Conservation (phyloP, 2,888 invertebrate species). For the Epistrophe grossulariae region DNA sequence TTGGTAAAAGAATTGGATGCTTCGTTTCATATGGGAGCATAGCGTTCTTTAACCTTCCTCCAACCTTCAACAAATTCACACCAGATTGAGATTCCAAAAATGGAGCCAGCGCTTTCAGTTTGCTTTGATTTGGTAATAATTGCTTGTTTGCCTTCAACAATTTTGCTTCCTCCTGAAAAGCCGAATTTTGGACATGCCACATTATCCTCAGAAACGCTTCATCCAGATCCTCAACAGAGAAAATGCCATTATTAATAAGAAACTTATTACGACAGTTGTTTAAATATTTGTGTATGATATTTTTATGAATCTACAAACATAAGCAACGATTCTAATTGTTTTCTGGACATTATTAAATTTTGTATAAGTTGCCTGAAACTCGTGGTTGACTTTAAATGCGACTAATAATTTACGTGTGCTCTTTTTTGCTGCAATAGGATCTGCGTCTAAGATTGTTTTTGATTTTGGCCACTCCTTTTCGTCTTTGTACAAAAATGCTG, state of each 20-base stretch:
- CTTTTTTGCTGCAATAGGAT: too few relatives aligned
- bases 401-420: too few relatives aligned
- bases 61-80: neutral
- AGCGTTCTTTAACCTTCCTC: neutral
- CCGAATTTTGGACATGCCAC: neutral
- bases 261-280: too few relatives aligned
- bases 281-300: too few relatives aligned
- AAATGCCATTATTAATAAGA: neutral
- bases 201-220: neutral
- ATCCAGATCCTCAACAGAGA: neutral
- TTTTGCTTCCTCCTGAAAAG: neutral
- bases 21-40: neutral
- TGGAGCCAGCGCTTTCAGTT: neutral
- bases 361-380: too few relatives aligned
- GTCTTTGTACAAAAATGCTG: too few relatives aligned
- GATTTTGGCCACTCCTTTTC: too few relatives aligned
- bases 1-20: neutral
- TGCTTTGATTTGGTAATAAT: neutral
- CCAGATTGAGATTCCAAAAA: neutral
- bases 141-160: neutral
- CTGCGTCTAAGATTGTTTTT: too few relatives aligned
- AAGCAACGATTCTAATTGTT: too few relatives aligned
- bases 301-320: too few relatives aligned
- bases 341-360: too few relatives aligned
- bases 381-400: too few relatives aligned